Conservation (phyloP, 2,797 vertebrate species). For the Aulostomus chinensis region DNA sequence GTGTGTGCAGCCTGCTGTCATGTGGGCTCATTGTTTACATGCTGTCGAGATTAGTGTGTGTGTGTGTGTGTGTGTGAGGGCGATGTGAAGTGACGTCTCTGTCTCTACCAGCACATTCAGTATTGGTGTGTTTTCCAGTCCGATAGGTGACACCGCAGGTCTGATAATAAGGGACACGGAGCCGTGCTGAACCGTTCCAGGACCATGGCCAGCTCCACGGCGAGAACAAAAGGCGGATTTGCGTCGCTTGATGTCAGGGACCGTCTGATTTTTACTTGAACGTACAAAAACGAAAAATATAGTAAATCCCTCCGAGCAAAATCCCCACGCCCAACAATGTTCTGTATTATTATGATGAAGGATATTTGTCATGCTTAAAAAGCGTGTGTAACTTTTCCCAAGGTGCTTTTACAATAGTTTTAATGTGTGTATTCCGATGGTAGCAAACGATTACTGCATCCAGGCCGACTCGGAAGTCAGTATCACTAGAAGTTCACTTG, state of each 20-base stretch:
- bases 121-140: not conserved
- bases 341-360: too few species aligned
- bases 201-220: slow-evolving; percentile 78
- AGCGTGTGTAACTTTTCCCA: too few species aligned
- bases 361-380: too few species aligned
- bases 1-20: slow-evolving; percentile 69
- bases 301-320: not conserved
- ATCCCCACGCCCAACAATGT: not conserved
- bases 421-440: too few species aligned
- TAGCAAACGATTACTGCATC: too few species aligned
- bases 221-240: slow-evolving; percentile 87
- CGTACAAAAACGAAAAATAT: slow-evolving; percentile 40
- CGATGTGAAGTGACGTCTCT: not conserved
- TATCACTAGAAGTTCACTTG: too few species aligned
- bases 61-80: slow-evolving; percentile 48
- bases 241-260: slow-evolving; percentile 76
- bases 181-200: slow-evolving; percentile 69
- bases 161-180: slow-evolving; percentile 21
- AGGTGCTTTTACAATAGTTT: too few species aligned
- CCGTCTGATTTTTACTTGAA: slow-evolving; percentile 32
- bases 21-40: slow-evolving; percentile 80
- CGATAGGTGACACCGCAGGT: not conserved
- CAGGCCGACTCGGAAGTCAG: too few species aligned
- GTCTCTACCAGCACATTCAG: not conserved
- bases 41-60: slow-evolving; percentile 60